Conservation (phyloP, 2,888 invertebrate genomes). For the Allolobophora icterica region DNA sequence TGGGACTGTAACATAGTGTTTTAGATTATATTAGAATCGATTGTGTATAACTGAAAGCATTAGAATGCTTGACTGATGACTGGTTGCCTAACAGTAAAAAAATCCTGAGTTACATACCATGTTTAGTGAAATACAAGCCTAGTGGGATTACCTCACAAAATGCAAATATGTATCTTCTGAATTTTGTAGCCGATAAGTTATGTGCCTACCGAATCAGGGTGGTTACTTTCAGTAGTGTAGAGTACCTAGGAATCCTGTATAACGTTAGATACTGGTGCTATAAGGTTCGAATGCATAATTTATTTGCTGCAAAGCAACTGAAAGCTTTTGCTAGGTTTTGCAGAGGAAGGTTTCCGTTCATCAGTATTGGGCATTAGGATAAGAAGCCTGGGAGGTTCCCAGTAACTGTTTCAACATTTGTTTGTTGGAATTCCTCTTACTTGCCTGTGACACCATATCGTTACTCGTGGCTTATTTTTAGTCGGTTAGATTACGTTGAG, state of each 20-base stretch:
- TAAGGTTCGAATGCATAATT: constrained; percentile 17
- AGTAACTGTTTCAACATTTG: not conserved
- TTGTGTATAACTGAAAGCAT: no score
- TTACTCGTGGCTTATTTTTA: not conserved
- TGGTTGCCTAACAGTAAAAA: not conserved
- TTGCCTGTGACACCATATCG: not conserved
- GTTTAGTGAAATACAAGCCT: not conserved
- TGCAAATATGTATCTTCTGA: not conserved
- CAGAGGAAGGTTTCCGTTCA: not conserved
- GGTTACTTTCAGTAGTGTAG: not conserved
- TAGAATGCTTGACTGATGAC: no score
- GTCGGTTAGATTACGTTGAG: not conserved
- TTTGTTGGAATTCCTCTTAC: not conserved
- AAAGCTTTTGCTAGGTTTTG: constrained; percentile 14
- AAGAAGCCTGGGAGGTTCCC: not conserved
- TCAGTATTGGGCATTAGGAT: not conserved
- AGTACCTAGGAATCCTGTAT: not conserved
- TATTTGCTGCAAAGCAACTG: not conserved
- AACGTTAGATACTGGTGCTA: not conserved
- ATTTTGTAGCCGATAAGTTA: not conserved
- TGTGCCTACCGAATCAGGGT: not conserved
- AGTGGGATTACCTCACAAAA: not conserved
- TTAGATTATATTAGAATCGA: no score
- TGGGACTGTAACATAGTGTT: not conserved
- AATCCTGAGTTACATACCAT: not conserved